Conservation (phyloP, 2,888 invertebrate genomes). For the Eutolmus rufibarbis region DNA sequence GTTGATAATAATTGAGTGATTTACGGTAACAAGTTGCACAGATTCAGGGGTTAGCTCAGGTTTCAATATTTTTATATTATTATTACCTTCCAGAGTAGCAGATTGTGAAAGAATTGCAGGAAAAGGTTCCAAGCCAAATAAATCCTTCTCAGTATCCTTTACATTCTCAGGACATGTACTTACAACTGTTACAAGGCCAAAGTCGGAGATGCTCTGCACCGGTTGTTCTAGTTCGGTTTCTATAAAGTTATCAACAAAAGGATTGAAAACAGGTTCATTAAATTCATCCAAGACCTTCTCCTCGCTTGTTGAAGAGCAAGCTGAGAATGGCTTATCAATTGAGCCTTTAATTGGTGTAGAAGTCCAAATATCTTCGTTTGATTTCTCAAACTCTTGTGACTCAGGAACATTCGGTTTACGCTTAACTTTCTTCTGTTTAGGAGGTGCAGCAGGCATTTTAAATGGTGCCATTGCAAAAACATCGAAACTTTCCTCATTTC, state of each 20-base stretch:
- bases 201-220: constrained; percentile 54
- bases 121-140: constrained; percentile 62
- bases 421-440: constrained; percentile 40
- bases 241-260: constrained; percentile 52
- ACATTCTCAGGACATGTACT: constrained; percentile 42
- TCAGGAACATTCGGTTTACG: constrained; percentile 37
- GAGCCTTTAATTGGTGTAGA: constrained; percentile 57
- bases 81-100: constrained; percentile 50
- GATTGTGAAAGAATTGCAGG: constrained; percentile 60
- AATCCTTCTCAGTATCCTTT: constrained; percentile 50
- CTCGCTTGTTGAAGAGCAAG: constrained; percentile 40
- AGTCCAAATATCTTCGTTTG: constrained; percentile 57
- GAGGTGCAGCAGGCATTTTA: constrained; percentile 57
- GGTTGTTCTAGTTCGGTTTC: constrained; percentile 38
- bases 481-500: constrained; percentile 60
- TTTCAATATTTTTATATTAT: constrained; percentile 48
- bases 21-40: constrained; percentile 59
- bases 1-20: constrained; percentile 62
- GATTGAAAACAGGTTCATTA: constrained; percentile 61
- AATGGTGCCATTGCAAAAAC: constrained; percentile 78
- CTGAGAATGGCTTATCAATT: constrained; percentile 48
- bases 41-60: constrained; percentile 40
- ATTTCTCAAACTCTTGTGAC: neutral
- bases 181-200: constrained; percentile 55
- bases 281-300: constrained; percentile 56